These are phyloP conservation scores for Morbakka virulenta DNA, from an alignment of 30 jellyfish, hydroid and myxozoan genomes.

Conservation along the genomic window DNA sequence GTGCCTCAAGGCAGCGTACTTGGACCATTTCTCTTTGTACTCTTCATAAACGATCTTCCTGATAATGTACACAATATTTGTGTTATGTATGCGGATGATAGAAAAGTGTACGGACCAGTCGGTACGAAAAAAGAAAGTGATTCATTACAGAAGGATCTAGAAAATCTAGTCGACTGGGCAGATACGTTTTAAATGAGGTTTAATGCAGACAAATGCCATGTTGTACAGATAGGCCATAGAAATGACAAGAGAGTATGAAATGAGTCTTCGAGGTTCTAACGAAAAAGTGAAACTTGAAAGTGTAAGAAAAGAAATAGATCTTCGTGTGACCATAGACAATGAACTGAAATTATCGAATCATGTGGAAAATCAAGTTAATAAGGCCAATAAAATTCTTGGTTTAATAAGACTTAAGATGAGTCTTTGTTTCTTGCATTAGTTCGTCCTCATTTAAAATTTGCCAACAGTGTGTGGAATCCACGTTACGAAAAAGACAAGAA, in stretches of 20 bases:
- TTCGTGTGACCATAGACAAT: background rate
- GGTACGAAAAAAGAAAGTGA: constrained; percentile 1
- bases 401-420: too few relatives aligned
- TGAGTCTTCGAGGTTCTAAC: background rate
- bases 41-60: constrained; percentile 17
- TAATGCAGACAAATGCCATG: background rate
- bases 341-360: background rate
- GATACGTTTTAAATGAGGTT: background rate
- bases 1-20: constrained; percentile 12
- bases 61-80: constrained; percentile 22
- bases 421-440: too few relatives aligned
- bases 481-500: too few relatives aligned
- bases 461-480: too few relatives aligned
- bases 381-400: background rate
- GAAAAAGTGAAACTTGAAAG: too few relatives aligned
- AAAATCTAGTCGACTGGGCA: background rate
- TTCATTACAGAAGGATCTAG: background rate
- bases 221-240: background rate
- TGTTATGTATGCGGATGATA: constrained; percentile 36
- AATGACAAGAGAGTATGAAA: background rate
- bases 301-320: constrained; percentile 8
- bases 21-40: constrained; percentile 5
- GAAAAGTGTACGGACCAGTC: background rate
- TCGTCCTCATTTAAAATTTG: too few relatives aligned
- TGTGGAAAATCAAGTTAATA: background rate